Evolutionary conservation across 2,888 invertebrate genomes (phyloP), one percentile per base, ranked within the genome.

Genomic region (Macrophya annulata): DNA sequence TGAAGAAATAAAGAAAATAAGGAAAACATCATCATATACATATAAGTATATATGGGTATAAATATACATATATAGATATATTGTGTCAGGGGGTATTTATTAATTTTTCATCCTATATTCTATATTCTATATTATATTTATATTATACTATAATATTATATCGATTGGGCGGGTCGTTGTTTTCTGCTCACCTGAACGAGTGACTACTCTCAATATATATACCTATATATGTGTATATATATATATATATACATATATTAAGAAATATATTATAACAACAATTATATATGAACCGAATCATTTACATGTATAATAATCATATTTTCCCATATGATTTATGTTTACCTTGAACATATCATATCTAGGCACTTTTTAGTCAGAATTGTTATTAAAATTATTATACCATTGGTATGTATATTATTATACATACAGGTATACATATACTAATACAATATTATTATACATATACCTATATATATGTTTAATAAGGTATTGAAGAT

Each of bases 331-430:
- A 68, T 37, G 37, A 68, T 17, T 68, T 37, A 37, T 68, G 68
- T 68, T 37, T 68, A 68, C 68, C 68, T 68, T 8, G 15, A 72
- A 72, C 72, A 74, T 74, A 74, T 74, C 43, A 45, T 74, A 43
- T 37, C 17, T 37, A 68, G 68, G 25, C 15, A 68, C 37, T 68
- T 68, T 68, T 68, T 31, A 37, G 68, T 68, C 68, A 37, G 15
- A n/a, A n/a, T 68, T 37, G 68, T 68, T 68, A 62, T 31, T 31
- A 31, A 31, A 31, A 31, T 31, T 17, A n/a, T n/a, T 55, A 55
- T 55, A 55, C 55, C 55, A 55, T 55, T 1, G n/a, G 8, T 55
- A 55, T 51, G n/a, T n/a, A n/a, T n/a, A n/a, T n/a, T n/a, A 51
- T 1, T 48, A 48, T 48, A 31, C 31, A 31, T 21, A 0, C n/a